These are phyloP conservation scores for Plagodis dolabraria DNA, from an alignment of 2,888 invertebrate species.

Conservation along the genomic window DNA sequence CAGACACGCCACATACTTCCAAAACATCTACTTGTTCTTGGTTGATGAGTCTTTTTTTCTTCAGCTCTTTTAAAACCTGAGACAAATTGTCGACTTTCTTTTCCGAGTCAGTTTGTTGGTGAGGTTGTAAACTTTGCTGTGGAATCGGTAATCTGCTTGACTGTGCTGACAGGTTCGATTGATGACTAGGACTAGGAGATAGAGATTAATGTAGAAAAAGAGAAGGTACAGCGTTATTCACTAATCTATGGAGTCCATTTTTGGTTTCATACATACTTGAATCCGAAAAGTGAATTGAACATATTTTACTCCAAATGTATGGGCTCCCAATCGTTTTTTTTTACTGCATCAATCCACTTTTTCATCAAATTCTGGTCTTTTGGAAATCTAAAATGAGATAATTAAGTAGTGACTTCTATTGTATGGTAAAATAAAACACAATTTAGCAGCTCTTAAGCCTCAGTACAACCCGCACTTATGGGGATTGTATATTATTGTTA, in stretches of 20 bases:
- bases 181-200: background rate
- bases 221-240: conserved; percentile 12
- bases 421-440: too few relatives aligned
- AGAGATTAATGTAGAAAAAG: background rate
- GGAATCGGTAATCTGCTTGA: background rate
- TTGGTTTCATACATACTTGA: conserved; percentile 26
- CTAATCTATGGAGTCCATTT: conserved; percentile 20
- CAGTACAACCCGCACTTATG: too few relatives aligned
- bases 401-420: background rate
- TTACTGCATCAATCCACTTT: background rate
- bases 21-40: background rate
- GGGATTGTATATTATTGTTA: too few relatives aligned
- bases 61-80: background rate
- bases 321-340: too few relatives aligned
- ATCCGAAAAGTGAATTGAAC: conserved; percentile 24
- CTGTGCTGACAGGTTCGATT: background rate
- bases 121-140: background rate
- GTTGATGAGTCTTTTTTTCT: background rate
- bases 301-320: too few relatives aligned
- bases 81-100: conserved; percentile 17
- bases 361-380: background rate
- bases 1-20: background rate
- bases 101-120: conserved; percentile 1
- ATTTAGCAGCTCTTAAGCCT: too few relatives aligned
- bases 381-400: background rate